Evolutionary conservation across 2,888 invertebrate species (phyloP), one percentile per base, ranked within the genome.

Genomic region (Sinotaia quadrata): DNA sequence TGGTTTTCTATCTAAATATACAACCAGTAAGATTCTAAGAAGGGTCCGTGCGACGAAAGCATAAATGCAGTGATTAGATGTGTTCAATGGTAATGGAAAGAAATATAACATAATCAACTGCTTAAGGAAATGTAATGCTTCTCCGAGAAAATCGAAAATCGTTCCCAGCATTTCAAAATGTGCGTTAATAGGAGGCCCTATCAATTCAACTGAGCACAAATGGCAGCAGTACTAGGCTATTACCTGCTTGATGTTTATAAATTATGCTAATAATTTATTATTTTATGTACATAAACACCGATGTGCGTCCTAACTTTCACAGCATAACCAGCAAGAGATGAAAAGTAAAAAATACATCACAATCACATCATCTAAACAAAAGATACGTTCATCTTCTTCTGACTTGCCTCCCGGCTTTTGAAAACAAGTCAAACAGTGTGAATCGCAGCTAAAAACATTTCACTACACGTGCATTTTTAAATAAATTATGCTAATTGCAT

Each of bases 401-500:
- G 15, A 31, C 31, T 31, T 57, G 58, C 24, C 41, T 37, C 58
- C 24, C 47, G 47, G n/a, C 47, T 47, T 47, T 7, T 47, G n/a
- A 21, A 36, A 37, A 24, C 10, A 58, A n/a, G 18, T 24, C 58
- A 37, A 36, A 21, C 58, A 37, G 37, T 21, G 24, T 41, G 34
- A 12, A 37, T 21, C 37, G 41, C 21, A 4, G 29, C n/a, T n/a
- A 5, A 37, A 37, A 52, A 31, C 37, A 21, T 29, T 10, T 33
- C 54, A 33, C 33, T 52, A 54, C 65, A 33, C 36, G 24, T 41
- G 56, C 56, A 65, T 56, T 34, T 63, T 76, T 75, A 79, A 78
- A 82, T 82, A 82, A 82, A 82, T 82, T 82, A 82, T 82, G 82
- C 72, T 81, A 82, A 82, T 82, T 69, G 71, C 65, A 58, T 59